These are phyloP conservation scores for Venturia canescens DNA, from an alignment of 1,140 invertebrate species.

Conservation along the genomic window DNA sequence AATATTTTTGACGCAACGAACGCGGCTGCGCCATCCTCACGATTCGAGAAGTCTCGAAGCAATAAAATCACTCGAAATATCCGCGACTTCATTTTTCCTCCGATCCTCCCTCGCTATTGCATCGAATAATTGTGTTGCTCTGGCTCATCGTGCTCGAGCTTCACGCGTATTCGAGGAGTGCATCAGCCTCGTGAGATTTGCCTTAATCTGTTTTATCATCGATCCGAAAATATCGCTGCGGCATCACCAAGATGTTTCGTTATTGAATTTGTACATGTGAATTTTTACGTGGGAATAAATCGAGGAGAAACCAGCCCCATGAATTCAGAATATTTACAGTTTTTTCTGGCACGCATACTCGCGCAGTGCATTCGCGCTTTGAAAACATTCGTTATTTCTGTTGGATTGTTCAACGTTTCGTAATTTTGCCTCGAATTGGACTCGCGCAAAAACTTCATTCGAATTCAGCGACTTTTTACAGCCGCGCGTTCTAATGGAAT, in stretches of 20 bases:
- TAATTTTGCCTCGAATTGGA: no score
- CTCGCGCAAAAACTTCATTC: no score
- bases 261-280: conserved; percentile 35
- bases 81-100: background rate
- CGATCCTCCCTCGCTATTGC: background rate
- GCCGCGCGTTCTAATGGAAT: no score
- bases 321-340: no score
- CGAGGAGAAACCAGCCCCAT: no score
- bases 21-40: conserved; percentile 52
- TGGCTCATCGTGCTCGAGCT: conserved; percentile 56
- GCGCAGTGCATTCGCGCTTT: no score
- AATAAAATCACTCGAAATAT: conserved; percentile 52
- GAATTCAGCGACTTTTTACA: no score
- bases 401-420: no score
- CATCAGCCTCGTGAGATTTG: conserved; percentile 30
- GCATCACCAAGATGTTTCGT: conserved; percentile 49
- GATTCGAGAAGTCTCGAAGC: conserved; percentile 46
- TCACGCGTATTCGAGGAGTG: conserved; percentile 37
- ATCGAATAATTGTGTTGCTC: background rate
- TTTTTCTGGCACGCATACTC: no score
- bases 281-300: background rate
- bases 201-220: conserved; percentile 41
- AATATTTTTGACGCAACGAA: conserved; percentile 48
- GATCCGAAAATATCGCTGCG: conserved; percentile 46
- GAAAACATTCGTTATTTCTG: no score